Evolutionary conservation across 1,140 invertebrate genomes (phyloP).

Genomic region (Zaprionus capensis): DNA sequence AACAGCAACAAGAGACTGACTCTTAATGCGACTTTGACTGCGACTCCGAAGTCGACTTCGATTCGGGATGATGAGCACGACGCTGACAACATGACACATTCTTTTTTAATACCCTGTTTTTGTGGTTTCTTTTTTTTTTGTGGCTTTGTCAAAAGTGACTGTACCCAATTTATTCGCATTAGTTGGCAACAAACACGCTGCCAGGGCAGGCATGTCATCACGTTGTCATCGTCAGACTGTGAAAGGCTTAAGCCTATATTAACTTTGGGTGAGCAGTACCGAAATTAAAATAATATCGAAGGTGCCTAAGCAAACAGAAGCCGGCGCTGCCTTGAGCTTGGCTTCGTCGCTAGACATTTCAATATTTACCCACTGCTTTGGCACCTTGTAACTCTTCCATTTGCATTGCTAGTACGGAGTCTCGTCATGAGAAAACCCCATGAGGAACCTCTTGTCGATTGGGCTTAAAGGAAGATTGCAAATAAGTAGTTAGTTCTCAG

Average conservation of each 20-base stretch:
- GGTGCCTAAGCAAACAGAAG: slow-evolving; percentile 67
- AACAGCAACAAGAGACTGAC: neutral
- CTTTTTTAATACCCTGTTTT: slow-evolving; percentile 8
- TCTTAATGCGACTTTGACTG: neutral
- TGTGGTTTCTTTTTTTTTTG: neutral
- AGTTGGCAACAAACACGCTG: slow-evolving; percentile 59
- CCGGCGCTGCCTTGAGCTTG: slow-evolving; percentile 49
- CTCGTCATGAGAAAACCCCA: neutral
- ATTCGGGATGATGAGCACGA: slow-evolving; percentile 40
- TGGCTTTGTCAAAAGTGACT: slow-evolving; percentile 51
- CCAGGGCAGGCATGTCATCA: slow-evolving; percentile 29
- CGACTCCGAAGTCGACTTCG: slow-evolving; percentile 8
- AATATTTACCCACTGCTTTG: slow-evolving; percentile 34
- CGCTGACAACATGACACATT: slow-evolving; percentile 26
- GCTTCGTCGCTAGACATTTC: slow-evolving; percentile 34
- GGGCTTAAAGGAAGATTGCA: neutral
- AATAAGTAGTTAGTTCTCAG: neutral
- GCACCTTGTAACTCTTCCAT: slow-evolving; percentile 17
- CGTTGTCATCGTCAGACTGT: slow-evolving; percentile 31
- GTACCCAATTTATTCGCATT: slow-evolving; percentile 75
- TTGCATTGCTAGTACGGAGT: slow-evolving; percentile 23
- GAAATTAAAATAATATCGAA: slow-evolving; percentile 28
- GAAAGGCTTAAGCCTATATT: slow-evolving; percentile 41
- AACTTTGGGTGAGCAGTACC: neutral
- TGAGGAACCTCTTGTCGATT: neutral